Conservation (phyloP, 2,888 invertebrate genomes). For the Metellina segmentata region DNA sequence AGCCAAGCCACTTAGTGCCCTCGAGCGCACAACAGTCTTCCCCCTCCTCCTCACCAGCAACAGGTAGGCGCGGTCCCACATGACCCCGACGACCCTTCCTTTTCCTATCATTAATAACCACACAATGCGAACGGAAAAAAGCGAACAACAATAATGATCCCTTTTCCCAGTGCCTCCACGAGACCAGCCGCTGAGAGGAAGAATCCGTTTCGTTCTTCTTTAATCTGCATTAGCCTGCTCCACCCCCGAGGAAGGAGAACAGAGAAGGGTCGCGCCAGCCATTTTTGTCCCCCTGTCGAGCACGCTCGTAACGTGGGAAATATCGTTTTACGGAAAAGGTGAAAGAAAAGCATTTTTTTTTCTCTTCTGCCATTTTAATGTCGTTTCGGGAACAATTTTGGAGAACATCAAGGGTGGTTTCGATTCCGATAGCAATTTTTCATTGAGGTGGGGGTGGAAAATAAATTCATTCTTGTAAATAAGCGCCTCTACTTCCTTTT, state of each 20-base stretch:
- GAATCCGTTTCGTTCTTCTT: background rate
- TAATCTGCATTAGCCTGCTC: conserved; percentile 8
- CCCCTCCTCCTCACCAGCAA: conserved; percentile 8
- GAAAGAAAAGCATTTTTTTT: background rate
- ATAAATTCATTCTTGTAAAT: too few species aligned
- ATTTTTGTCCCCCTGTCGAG: too few species aligned
- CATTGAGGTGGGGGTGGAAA: too few species aligned
- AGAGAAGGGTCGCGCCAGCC: background rate
- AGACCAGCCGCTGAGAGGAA: conserved; percentile 24
- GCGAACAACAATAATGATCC: conserved; percentile 41
- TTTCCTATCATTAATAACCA: conserved; percentile 53
- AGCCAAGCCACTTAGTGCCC: too few species aligned
- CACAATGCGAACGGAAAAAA: conserved; percentile 53
- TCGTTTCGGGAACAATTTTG: too few species aligned
- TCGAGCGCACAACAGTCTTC: background rate
- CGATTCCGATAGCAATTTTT: too few species aligned
- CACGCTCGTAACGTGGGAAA: too few species aligned
- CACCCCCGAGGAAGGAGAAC: conserved; percentile 5
- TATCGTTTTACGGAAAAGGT: background rate
- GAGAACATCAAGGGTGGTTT: too few species aligned
- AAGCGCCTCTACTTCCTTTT: too few species aligned
- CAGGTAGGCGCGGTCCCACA: conserved; percentile 52
- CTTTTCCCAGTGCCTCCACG: background rate
- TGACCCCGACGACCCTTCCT: background rate
- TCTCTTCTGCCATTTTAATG: too few species aligned